Percentiles rank a stretch among this genome's conserved stretches.
Evolutionary conservation across 2,113 vertebrate genomes (phyloP).

Genomic region (Alaudala cheleensis): DNA sequence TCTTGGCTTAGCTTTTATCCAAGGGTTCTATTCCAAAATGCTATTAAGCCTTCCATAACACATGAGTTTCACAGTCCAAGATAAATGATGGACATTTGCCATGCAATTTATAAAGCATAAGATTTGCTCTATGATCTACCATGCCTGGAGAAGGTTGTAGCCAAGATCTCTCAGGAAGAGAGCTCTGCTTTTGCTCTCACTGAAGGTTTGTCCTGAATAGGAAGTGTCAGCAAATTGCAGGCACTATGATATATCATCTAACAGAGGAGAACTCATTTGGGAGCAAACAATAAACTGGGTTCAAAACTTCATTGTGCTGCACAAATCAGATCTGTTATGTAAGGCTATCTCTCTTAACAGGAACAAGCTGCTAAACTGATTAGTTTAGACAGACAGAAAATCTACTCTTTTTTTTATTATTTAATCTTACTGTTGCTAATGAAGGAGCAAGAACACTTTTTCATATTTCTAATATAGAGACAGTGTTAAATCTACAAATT

Average conservation of each 20-base stretch:
- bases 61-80: not conserved
- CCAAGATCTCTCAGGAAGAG: not conserved
- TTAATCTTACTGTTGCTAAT: not conserved
- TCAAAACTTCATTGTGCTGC: slow-evolving; percentile 26
- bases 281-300: slow-evolving; percentile 33
- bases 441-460: not conserved
- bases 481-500: not conserved
- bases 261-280: slow-evolving; percentile 24
- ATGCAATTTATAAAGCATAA: not conserved
- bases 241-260: not conserved
- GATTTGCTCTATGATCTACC: not conserved
- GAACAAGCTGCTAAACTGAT: not conserved
- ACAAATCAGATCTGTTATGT: slow-evolving; percentile 5
- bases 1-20: not conserved
- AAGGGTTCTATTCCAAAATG: not conserved
- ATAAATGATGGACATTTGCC: not conserved
- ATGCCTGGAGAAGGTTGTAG: not conserved
- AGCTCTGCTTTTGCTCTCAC: not conserved
- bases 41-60: not conserved
- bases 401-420: not conserved
- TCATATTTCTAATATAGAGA: not conserved
- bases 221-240: slow-evolving; percentile 22
- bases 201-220: not conserved
- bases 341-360: not conserved
- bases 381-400: not conserved